Evolutionary conservation across 92 coral and sea anemone species (phyloP).

Genomic region (Heliopora coerulea): DNA sequence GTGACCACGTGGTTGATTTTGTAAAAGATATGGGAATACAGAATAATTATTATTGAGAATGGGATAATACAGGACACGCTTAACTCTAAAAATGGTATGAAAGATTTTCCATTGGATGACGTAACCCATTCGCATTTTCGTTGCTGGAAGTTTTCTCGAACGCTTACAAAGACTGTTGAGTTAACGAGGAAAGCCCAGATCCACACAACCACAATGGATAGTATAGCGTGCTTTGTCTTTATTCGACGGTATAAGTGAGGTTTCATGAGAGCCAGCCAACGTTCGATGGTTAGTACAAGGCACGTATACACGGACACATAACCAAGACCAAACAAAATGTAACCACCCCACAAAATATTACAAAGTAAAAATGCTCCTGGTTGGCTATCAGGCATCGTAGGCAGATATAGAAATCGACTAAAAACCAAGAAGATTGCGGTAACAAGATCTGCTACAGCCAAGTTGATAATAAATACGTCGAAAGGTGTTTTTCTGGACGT

Average conservation of each 20-base stretch:
- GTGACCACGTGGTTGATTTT: neutral
- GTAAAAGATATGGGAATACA: constrained; percentile 23
- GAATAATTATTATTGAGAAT: constrained; percentile 12
- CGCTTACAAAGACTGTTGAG: neutral
- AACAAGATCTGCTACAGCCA: constrained; percentile 41
- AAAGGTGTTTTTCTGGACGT: constrained; percentile 5
- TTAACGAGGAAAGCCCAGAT: constrained; percentile 7
- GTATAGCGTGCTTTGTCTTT: constrained; percentile 15
- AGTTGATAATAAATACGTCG: constrained; percentile 34
- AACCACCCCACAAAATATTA: constrained; percentile 28
- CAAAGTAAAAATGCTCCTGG: constrained; percentile 23
- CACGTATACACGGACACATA: constrained; percentile 43
- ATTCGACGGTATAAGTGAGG: constrained; percentile 50
- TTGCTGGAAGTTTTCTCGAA: neutral
- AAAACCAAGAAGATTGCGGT: constrained; percentile 25
- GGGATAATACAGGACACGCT: constrained; percentile 17
- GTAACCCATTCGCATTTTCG: neutral
- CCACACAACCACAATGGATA: constrained; percentile 25
- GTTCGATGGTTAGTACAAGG: constrained; percentile 68
- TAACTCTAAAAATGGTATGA: constrained; percentile 4
- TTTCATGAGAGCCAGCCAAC: constrained; percentile 79
- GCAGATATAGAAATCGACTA: constrained; percentile 3
- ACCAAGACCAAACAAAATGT: constrained; percentile 16
- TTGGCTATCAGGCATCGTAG: constrained; percentile 10
- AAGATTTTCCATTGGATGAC: neutral